Base-by-base conservation (phyloP, 2,113 vertebrate species). In the Pelobates fuscus region DNA sequence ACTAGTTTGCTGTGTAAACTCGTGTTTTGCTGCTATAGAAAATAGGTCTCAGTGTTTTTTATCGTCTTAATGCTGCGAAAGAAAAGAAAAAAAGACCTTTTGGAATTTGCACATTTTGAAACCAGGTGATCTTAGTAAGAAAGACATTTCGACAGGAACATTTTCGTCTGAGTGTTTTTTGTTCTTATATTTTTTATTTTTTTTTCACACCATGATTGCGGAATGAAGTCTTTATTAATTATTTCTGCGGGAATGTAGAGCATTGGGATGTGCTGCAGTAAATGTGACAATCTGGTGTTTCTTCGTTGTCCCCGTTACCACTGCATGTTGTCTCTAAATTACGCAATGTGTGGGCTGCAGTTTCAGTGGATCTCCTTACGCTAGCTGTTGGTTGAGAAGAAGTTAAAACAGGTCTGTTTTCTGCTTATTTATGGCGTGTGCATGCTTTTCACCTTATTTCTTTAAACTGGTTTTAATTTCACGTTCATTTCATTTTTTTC, bases 321-420 rank as follows among this genome's bases (percentile, higher is more conserved):
- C 59, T 72, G 30, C 26, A 24, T 72, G 46, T 55, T n/a, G 17
- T 49, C 61, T 63, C 29, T 0, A 30, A 67, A 26, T 67, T 75
- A 75, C 63, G 71, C 71, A 75, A 75, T 75, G 71, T 75, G 71
- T 63, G 62, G 71, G 71, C 24, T 74, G 71, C 62, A 74, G 29
- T 29, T 14, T 17, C 49, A 20, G 25, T 46, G 21, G 10, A 17
- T 62, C 61, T 24, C 43, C 23, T 63, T 70, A 11, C 10, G 44
- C 44, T 49, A 49, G 44, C 44, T 15, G 44, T 49, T 49, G 44
- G 44, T 49, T 17, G 44, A 14, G 44, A 49, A 49, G 44, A 49
- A 17, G 44, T 49, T 49, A 49, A 49, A 49, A 17, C 44, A 49
- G 44, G 44, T 49, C 44, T 49, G 44, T 49, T 49, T 15, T 8